These are phyloP conservation scores for Jordanella pulchra DNA, from an alignment of 2,797 vertebrate species.

Conservation along the genomic window DNA sequence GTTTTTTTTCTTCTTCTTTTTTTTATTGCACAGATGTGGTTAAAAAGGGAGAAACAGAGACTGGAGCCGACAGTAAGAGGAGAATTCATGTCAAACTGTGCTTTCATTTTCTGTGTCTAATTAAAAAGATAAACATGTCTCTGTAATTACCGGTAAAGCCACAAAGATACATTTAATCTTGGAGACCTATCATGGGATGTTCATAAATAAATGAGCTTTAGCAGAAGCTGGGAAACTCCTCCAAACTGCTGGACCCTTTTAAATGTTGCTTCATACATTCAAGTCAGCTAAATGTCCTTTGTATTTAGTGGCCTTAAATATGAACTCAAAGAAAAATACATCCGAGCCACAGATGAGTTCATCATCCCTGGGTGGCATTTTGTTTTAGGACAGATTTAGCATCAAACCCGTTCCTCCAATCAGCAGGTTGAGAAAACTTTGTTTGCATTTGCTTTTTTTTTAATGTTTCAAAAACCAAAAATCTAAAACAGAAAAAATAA, in stretches of 20 bases:
- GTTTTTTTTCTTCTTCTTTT: constrained; percentile 12
- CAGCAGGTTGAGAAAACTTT: not conserved
- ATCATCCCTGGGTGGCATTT: too few relatives aligned
- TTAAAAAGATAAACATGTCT: not conserved
- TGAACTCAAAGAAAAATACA: not conserved
- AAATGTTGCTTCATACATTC: not conserved
- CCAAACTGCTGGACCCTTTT: not conserved
- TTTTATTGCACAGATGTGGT: constrained; percentile 13
- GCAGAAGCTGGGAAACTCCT: not conserved
- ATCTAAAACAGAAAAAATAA: not conserved
- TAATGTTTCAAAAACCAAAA: not conserved
- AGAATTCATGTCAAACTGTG: not conserved
- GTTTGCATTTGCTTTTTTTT: not conserved
- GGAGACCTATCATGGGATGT: not conserved
- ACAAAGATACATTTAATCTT: not conserved
- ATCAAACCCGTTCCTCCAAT: not conserved
- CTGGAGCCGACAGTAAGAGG: not conserved
- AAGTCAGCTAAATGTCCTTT: not conserved
- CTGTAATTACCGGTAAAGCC: constrained; percentile 3
- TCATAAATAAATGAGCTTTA: not conserved
- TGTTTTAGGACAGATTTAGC: not conserved
- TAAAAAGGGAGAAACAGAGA: constrained; percentile 4
- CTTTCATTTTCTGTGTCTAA: constrained; percentile 34
- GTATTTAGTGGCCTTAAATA: not conserved
- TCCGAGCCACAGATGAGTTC: too few relatives aligned